Percentiles rank a stretch among this genome's conserved stretches.
phyloP scores from a whole-genome alignment of 2,797 vertebrate species.

The Decapterus maruadsi region DNA sequence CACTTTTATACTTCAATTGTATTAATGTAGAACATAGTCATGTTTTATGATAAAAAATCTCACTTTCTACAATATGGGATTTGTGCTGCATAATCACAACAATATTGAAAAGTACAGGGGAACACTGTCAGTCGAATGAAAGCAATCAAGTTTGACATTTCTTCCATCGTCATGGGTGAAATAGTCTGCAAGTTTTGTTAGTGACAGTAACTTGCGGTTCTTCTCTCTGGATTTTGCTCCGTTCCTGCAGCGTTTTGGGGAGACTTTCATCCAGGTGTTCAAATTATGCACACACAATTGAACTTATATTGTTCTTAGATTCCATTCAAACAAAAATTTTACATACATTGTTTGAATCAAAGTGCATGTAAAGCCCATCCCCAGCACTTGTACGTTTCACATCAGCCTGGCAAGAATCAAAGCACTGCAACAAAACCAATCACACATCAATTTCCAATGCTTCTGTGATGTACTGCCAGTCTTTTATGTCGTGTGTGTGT shows the following conservation, averaged over 20 bases:
- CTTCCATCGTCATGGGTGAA: neutral
- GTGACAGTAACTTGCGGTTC: neutral
- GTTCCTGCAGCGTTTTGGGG: neutral
- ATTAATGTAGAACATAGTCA: no score
- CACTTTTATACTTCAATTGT: no score
- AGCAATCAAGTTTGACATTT: no score
- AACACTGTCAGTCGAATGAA: neutral
- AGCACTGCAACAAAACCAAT: slow-evolving; percentile 30
- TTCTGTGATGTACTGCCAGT: slow-evolving; percentile 49
- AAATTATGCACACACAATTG: neutral
- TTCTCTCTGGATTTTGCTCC: neutral
- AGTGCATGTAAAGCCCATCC: neutral
- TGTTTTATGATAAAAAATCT: no score
- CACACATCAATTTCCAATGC: slow-evolving; percentile 33
- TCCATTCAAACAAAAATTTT: neutral
- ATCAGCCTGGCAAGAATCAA: slow-evolving; percentile 5
- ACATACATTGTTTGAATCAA: slow-evolving; percentile 3
- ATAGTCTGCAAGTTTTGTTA: neutral
- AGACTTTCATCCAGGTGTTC: neutral
- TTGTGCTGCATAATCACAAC: neutral
- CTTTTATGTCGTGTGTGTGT: slow-evolving; percentile 21
- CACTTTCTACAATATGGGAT: no score
- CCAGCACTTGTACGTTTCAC: slow-evolving; percentile 28
- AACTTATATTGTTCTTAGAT: neutral
- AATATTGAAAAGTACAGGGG: neutral